These are phyloP conservation scores for Eonycteris spelaea DNA, from an alignment of 2,113 vertebrate species.

Conservation along the genomic window DNA sequence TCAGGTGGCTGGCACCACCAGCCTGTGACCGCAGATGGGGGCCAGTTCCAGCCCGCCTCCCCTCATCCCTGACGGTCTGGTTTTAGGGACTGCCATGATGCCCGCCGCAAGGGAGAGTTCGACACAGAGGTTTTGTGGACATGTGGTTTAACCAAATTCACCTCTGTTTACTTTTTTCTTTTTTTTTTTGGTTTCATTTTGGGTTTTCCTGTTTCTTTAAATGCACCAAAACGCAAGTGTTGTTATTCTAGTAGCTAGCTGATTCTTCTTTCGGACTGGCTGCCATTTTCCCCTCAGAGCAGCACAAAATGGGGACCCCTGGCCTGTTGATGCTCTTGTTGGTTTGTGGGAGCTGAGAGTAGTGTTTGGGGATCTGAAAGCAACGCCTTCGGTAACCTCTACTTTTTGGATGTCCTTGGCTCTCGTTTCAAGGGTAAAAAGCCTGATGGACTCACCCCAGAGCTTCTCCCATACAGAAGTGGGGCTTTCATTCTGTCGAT, in stretches of 20 bases:
- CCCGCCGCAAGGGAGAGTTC: not conserved
- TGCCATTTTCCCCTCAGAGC: not conserved
- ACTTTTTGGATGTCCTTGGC: not conserved
- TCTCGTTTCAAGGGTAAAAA: not conserved
- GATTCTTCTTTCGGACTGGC: not conserved
- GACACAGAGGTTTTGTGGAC: not conserved
- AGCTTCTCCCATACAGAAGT: not conserved
- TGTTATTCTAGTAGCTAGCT: not conserved
- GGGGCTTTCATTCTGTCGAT: not conserved
- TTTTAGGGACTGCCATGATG: not conserved
- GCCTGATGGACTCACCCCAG: not conserved
- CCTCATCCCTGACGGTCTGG: not conserved
- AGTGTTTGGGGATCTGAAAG: not conserved
- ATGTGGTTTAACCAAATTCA: not conserved
- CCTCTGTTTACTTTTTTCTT: not conserved
- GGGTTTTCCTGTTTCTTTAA: not conserved
- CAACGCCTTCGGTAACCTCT: not conserved
- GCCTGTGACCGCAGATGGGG: accelerated
- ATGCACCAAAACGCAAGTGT: not conserved
- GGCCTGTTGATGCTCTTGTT: not conserved
- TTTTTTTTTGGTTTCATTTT: not conserved
- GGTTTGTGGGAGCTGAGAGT: not conserved
- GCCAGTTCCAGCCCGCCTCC: not conserved
- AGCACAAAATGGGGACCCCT: too few species aligned
- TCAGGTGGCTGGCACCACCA: not conserved